These are phyloP conservation scores for Seira ritae DNA, from an alignment of 2,888 invertebrate genomes.

Conservation along the genomic window DNA sequence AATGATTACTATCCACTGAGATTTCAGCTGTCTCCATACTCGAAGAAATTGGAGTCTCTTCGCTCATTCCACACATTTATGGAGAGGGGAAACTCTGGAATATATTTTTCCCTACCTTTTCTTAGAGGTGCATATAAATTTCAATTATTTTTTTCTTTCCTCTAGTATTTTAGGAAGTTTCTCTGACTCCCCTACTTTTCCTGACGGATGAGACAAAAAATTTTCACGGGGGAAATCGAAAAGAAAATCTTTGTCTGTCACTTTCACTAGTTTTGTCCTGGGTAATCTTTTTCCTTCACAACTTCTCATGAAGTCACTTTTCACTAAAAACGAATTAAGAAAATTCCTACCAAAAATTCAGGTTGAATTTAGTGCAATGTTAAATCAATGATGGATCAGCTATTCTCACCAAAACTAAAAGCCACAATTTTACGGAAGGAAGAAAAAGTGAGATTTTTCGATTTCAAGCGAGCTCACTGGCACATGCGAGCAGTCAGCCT, in stretches of 20 bases:
- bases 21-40: constrained; percentile 72
- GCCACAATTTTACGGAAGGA: neutral
- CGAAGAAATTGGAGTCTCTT: constrained; percentile 70
- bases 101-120: neutral
- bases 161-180: too few species aligned
- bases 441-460: neutral
- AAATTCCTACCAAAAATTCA: neutral
- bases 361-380: neutral
- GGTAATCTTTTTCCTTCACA: too few species aligned
- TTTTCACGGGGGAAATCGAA: too few species aligned
- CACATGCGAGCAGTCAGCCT: constrained; percentile 42
- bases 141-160: too few species aligned
- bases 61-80: constrained; percentile 74
- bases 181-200: too few species aligned
- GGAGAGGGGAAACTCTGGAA: neutral
- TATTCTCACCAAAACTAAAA: neutral
- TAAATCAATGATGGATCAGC: neutral
- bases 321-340: neutral
- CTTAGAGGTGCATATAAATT: too few species aligned
- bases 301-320: too few species aligned
- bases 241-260: too few species aligned
- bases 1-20: constrained; percentile 68
- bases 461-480: neutral
- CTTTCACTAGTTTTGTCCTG: too few species aligned
- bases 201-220: too few species aligned